Conservation (phyloP, 2,797 vertebrate species). For the Coccyzus lansbergi region DNA sequence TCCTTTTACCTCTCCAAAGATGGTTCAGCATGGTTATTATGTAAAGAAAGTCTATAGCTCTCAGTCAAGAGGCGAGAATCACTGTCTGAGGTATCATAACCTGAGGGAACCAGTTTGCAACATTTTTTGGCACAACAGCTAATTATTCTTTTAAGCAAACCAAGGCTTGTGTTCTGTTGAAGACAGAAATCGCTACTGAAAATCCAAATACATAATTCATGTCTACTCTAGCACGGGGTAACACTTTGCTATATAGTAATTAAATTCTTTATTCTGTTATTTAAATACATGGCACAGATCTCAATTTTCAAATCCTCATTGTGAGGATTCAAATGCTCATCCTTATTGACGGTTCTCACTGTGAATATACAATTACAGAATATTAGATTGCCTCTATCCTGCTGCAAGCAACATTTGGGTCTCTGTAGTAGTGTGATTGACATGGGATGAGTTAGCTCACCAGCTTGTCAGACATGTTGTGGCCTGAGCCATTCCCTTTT, state of each 20-base stretch:
- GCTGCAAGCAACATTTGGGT: background rate
- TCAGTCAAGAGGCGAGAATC: background rate
- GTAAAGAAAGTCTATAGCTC: background rate
- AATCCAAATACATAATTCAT: background rate
- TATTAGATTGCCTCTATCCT: background rate
- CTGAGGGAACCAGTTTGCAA: background rate
- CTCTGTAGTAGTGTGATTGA: background rate
- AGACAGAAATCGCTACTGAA: background rate
- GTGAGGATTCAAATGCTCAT: background rate
- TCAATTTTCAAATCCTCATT: background rate
- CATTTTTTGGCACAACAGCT: background rate
- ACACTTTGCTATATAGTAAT: background rate
- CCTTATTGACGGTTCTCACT: background rate
- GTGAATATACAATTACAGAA: background rate
- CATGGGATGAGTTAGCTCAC: background rate
- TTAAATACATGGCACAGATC: background rate
- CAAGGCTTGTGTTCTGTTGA: background rate
- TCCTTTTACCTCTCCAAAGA: background rate
- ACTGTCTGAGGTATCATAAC: background rate
- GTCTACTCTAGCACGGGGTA: background rate
- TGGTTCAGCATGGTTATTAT: background rate
- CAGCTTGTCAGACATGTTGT: background rate
- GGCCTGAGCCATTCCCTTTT: background rate
- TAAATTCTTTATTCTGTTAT: background rate
- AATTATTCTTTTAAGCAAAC: background rate